Base-by-base conservation (phyloP, 2,888 invertebrate genomes). In the Tinea semifulvella region DNA sequence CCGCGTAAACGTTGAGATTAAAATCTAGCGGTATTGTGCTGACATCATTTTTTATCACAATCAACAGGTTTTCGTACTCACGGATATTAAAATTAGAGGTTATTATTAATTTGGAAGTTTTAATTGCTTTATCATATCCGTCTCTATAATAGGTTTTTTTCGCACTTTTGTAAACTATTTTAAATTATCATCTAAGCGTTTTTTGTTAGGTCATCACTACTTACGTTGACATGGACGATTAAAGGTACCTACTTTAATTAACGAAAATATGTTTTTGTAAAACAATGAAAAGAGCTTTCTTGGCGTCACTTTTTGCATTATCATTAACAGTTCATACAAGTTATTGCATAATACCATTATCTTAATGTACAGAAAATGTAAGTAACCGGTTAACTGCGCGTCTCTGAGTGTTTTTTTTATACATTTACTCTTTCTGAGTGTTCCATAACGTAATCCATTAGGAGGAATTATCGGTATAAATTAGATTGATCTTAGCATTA, bases 51-150 rank as follows among this genome's bases (percentile, higher is more conserved):
- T 44, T 40, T 42, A 44, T 14, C 36, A 18, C 13, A 39, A 19
- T 27, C 38, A 20, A 47, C 39, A 43, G n/a, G 42, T 42, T 40
- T 40, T 6, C 20, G 18, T 47, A 43, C 47, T 45, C 46, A 46
- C 46, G 48, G 48, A 44, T 48, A 28, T 45, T 26, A 22, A n/a
- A 39, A 3, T 27, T 40, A 42, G 43, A 45, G 22, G 18, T 17
- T 8, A 31, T 22, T 36, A 16, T 36, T 36, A 36, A 38, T 40
- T 40, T 22, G 13, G 40, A 22, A 22, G 6, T 22, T 40, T 46
- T 49, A 46, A 50, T 48, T 44, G 27, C 28, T 42, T 6, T 45
- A 45, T 38, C 36, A 46, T 45, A 48, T 52, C 49, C 52, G 49
- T 44, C 42, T 48, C 22, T 8, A 22, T 26, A 4, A 26, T 26